Evolutionary conservation across 2,113 vertebrate species (phyloP).

Genomic region (Galbula dea): DNA sequence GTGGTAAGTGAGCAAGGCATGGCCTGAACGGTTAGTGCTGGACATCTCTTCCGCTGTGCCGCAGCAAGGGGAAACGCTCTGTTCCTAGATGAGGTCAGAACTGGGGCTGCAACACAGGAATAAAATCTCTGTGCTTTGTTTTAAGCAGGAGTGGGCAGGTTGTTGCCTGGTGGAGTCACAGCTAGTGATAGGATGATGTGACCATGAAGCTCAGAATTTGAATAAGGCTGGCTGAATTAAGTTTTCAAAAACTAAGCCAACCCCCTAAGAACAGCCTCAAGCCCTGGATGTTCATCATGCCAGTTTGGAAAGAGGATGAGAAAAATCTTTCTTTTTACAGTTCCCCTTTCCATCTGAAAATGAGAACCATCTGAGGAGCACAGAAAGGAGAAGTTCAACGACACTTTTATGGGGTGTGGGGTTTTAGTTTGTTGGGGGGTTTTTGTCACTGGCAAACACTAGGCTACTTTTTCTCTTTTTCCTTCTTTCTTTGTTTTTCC

Average conservation of each 20-base stretch:
- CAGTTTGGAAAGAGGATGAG: conserved; percentile 54
- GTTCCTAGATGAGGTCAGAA: background rate
- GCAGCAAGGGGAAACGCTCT: background rate
- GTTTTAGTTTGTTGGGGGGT: too few relatives aligned
- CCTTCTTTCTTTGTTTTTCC: background rate
- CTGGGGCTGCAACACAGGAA: background rate
- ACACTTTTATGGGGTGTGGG: background rate
- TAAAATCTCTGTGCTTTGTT: background rate
- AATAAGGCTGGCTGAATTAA: background rate
- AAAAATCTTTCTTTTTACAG: conserved; percentile 16
- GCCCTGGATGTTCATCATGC: background rate
- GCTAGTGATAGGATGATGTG: background rate
- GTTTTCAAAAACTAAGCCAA: background rate
- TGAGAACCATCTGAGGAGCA: conserved; percentile 40
- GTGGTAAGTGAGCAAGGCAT: background rate
- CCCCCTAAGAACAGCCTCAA: background rate
- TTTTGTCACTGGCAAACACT: background rate
- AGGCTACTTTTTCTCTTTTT: background rate
- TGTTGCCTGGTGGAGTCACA: background rate
- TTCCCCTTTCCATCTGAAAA: conserved; percentile 60
- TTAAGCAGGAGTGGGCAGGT: background rate
- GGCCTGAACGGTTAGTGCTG: background rate
- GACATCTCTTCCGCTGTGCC: background rate
- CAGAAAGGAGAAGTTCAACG: conserved; percentile 52
- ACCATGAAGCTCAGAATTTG: background rate